Base-by-base conservation (phyloP, 2,113 vertebrate genomes). In the Xenopus tropicalis region DNA sequence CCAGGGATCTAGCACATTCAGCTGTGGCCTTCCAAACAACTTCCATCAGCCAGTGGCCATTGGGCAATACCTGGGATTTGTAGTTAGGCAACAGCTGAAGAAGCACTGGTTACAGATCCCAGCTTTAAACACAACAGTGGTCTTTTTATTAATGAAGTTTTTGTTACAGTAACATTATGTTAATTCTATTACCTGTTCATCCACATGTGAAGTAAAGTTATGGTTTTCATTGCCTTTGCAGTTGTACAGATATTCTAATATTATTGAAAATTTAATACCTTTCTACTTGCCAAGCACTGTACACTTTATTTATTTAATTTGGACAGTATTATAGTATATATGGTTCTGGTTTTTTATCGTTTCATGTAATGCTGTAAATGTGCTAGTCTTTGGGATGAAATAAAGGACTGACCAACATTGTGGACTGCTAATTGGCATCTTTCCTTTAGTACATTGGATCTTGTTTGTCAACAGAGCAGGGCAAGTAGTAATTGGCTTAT, bases 271-370 rank as follows among this genome's bases (percentile, higher is more conserved):
- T 37, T 81, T 87, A 65, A 81, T 71, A 80, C 70, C 13, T 56
- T 74, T 88, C 84, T 89, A 85, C 77, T 84, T 87, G 83, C 83
- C 80, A 85, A 83, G 83, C 86, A 86, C 83, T 82, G 84, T 90
- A 85, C 83, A 85, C 86, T 88, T 90, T 91, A 92, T 88, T 90
- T 91, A 92, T 91, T 92, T 88, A 89, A 78, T 87, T 84, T 44
- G 84, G 81, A 81, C 87, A 89, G 88, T 90, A 87, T 92, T 94
- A 85, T 87, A 88, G 83, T 87, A 80, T 86, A 87, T 85, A 85
- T 80, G 79, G 87, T 85, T 86, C n/a, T 82, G 82, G 83, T 92
- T 92, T 93, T 94, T 87, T 88, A 89, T 89, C 88, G 85, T 85
- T 82, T 86, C 79, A n/a, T 83, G 84, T 90, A 62, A 89, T 85